Evolutionary conservation across 2,888 invertebrate genomes (phyloP).

Genomic region (Troides aeacus): DNA sequence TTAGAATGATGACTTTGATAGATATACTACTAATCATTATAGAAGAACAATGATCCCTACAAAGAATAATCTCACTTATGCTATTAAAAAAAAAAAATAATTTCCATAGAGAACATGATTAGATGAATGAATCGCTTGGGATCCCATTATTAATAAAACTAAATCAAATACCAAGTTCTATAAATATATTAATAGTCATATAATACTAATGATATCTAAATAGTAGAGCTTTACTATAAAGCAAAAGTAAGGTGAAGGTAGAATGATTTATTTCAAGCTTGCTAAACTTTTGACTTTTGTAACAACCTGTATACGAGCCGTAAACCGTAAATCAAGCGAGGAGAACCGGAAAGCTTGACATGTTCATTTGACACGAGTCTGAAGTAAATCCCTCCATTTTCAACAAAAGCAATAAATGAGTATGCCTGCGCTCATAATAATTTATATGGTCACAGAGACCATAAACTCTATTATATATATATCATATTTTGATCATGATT

Average conservation of each 20-base stretch:
- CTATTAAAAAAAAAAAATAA: too few species aligned
- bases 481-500: too few species aligned
- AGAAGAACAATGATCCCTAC: too few species aligned
- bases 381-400: slow-evolving; percentile 15
- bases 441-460: neutral
- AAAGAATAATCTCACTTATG: too few species aligned
- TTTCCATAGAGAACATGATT: too few species aligned
- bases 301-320: slow-evolving; percentile 32
- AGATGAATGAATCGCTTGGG: too few species aligned
- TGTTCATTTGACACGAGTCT: slow-evolving; percentile 39
- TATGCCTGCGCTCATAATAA: neutral
- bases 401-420: slow-evolving; percentile 18
- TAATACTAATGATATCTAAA: too few species aligned
- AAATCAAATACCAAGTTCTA: too few species aligned
- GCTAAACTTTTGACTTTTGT: slow-evolving; percentile 4
- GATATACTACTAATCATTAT: too few species aligned
- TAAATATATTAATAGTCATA: too few species aligned
- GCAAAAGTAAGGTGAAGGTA: neutral
- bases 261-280: neutral
- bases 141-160: too few species aligned
- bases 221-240: neutral
- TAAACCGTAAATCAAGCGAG: slow-evolving; percentile 38
- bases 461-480: neutral
- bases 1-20: too few species aligned
- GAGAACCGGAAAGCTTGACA: slow-evolving; percentile 38